Conservation (phyloP, 2,113 vertebrate genomes). For the Pollimyrus isidori region DNA sequence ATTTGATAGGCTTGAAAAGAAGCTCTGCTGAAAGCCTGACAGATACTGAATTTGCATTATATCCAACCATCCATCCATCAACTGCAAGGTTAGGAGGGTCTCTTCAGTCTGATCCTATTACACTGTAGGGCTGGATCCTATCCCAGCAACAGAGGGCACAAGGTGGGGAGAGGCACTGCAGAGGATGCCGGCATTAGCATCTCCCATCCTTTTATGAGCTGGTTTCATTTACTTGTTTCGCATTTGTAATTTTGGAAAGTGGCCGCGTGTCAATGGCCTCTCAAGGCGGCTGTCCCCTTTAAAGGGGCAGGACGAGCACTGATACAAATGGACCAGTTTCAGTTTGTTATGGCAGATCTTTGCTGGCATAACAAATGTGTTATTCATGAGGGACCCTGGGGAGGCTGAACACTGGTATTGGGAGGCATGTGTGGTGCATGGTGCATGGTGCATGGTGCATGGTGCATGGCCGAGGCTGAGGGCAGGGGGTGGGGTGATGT, state of each 20-base stretch:
- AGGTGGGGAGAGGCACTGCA: background rate
- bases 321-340: background rate
- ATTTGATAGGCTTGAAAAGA: background rate
- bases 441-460: background rate
- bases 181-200: background rate
- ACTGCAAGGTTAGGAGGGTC: background rate
- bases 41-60: background rate
- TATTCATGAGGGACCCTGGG: background rate
- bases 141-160: background rate
- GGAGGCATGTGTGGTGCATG: background rate
- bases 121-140: background rate
- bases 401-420: background rate
- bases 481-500: background rate
- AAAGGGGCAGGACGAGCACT: background rate
- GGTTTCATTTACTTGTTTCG: background rate
- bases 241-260: conserved; percentile 3
- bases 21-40: background rate
- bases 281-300: background rate
- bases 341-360: background rate
- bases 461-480: background rate
- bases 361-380: background rate
- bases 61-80: background rate
- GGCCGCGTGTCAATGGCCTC: background rate
- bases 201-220: background rate
- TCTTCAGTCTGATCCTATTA: background rate